These are phyloP conservation scores for Chouioia cunea DNA, from an alignment of 2,888 invertebrate species.

Conservation along the genomic window DNA sequence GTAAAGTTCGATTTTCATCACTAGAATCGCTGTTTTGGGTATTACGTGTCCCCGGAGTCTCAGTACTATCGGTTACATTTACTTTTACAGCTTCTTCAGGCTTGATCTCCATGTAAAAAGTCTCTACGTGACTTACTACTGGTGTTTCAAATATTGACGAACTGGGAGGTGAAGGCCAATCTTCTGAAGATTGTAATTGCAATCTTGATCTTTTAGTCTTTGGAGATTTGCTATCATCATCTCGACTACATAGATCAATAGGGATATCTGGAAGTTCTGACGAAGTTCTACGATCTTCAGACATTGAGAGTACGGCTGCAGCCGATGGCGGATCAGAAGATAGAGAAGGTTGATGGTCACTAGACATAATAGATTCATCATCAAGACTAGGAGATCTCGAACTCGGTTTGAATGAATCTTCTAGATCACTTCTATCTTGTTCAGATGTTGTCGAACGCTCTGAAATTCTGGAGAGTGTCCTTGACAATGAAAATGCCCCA, in stretches of 20 bases:
- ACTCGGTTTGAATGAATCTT: constrained; percentile 88
- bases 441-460: constrained; percentile 91
- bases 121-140: constrained; percentile 82
- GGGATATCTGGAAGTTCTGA: constrained; percentile 89
- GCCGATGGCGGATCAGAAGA: constrained; percentile 83
- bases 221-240: constrained; percentile 66
- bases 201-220: constrained; percentile 56
- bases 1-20: constrained; percentile 78
- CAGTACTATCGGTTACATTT: constrained; percentile 78
- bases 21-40: constrained; percentile 75
- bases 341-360: constrained; percentile 87
- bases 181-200: constrained; percentile 77
- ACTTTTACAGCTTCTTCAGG: constrained; percentile 85
- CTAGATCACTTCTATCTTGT: constrained; percentile 85
- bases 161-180: constrained; percentile 86
- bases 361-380: constrained; percentile 86
- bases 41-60: constrained; percentile 69
- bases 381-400: constrained; percentile 87
- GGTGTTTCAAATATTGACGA: constrained; percentile 78
- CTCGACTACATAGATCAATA: constrained; percentile 76
- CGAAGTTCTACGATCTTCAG: constrained; percentile 85
- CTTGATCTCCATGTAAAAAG: constrained; percentile 82
- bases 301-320: constrained; percentile 71
- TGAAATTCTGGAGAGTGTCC: constrained; percentile 87
- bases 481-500: constrained; percentile 79